Evolutionary conservation across 2,113 vertebrate species (phyloP).

Genomic region (Cyanistes caeruleus): DNA sequence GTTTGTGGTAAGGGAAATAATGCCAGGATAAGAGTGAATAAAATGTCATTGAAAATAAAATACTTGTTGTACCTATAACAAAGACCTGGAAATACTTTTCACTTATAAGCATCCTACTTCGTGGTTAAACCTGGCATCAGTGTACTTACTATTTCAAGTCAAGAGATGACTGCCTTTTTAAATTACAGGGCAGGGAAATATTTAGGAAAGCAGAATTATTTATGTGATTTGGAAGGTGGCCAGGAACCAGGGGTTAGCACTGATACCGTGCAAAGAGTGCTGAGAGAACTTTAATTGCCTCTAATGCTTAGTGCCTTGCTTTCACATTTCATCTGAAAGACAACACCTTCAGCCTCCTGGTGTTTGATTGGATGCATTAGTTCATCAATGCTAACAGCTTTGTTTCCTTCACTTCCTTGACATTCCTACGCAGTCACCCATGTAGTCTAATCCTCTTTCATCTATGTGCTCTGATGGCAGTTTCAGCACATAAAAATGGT

Average conservation of each 20-base stretch:
- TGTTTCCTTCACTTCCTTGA: not conserved
- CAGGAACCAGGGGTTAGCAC: slow-evolving; percentile 30
- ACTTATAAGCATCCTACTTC: not conserved
- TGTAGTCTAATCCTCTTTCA: slow-evolving; percentile 10
- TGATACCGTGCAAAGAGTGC: not conserved
- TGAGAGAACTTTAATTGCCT: slow-evolving; percentile 54
- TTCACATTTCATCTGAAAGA: slow-evolving; percentile 51
- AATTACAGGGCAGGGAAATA: slow-evolving; percentile 32
- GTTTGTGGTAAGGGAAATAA: not conserved
- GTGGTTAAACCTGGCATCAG: not conserved
- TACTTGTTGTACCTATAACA: not conserved
- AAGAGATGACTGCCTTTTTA: slow-evolving; percentile 19
- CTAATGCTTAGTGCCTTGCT: slow-evolving; percentile 20
- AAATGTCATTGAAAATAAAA: not conserved
- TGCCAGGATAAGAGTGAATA: not conserved
- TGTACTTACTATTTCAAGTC: not conserved
- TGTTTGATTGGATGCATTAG: not conserved
- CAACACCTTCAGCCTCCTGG: slow-evolving; percentile 30
- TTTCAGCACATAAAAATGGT: slow-evolving; percentile 7
- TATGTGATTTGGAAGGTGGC: slow-evolving; percentile 36
- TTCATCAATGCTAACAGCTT: slow-evolving; percentile 34
- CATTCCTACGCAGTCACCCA: not conserved
- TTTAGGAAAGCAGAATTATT: slow-evolving; percentile 55
- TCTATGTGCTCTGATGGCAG: not conserved
- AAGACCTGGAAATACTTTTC: not conserved